phyloP scores from a whole-genome alignment of 2,113 vertebrate species.

The Donacobius atricapilla region DNA sequence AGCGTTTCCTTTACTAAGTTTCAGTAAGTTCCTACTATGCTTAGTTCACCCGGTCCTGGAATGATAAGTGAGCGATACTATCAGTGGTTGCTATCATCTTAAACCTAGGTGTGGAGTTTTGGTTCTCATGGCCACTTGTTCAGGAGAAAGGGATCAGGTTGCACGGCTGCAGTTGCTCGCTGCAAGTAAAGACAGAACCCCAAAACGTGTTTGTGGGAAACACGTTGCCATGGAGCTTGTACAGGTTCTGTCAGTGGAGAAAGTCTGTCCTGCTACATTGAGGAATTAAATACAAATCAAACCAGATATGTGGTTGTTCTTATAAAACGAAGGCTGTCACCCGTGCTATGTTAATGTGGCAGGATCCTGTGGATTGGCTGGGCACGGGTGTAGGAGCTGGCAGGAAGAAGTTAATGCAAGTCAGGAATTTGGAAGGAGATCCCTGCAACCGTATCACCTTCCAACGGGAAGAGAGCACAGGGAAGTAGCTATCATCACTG shows the following conservation, averaged over 20 bases:
- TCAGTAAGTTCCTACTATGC: neutral
- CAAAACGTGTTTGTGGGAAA: neutral
- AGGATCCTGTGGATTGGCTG: neutral
- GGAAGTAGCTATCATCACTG: neutral
- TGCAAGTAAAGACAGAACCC: conserved; percentile 2
- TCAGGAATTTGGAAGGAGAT: neutral
- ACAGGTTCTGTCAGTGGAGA: neutral
- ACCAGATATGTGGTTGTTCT: neutral
- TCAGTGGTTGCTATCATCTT: neutral
- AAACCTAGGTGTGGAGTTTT: conserved; percentile 12
- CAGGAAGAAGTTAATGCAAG: neutral
- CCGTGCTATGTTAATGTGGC: neutral
- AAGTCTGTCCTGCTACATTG: neutral
- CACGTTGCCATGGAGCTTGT: neutral
- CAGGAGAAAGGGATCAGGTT: neutral
- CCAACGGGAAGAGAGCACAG: neutral
- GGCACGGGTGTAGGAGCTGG: neutral
- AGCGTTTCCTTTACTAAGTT: neutral
- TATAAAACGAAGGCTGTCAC: neutral
- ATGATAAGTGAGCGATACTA: neutral
- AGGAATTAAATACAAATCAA: neutral
- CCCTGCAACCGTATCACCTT: neutral
- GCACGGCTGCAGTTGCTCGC: neutral
- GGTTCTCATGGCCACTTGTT: neutral
- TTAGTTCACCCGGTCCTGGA: neutral